Conservation (phyloP, 2,113 vertebrate genomes). For the Neodon shergylaensis region DNA sequence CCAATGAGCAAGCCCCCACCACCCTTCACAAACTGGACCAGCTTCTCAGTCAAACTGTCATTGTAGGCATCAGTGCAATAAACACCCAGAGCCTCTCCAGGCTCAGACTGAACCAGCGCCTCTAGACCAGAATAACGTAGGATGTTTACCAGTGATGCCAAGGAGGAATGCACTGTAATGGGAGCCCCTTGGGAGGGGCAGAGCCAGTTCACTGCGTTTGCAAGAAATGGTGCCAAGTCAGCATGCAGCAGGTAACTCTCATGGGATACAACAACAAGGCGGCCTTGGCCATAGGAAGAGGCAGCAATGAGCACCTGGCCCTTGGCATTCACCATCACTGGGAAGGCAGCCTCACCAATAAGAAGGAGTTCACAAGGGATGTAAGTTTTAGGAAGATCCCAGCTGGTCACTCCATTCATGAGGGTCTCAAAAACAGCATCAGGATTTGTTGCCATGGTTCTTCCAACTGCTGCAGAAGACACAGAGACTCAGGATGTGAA, state of each 20-base stretch:
- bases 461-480: neutral
- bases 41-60: neutral
- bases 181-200: neutral
- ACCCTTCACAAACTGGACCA: constrained; percentile 76
- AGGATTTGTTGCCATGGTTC: constrained; percentile 37
- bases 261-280: constrained; percentile 87
- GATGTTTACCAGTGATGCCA: constrained; percentile 80
- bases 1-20: constrained; percentile 81
- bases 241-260: constrained; percentile 82
- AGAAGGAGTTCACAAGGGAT: constrained; percentile 74
- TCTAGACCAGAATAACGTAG: constrained; percentile 63
- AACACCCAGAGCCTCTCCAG: constrained; percentile 73
- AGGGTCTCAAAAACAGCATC: constrained; percentile 62
- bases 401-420: constrained; percentile 68
- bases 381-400: constrained; percentile 45
- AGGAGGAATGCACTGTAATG: constrained; percentile 81
- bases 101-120: constrained; percentile 28
- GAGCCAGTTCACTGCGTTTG: constrained; percentile 87
- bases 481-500: neutral
- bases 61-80: constrained; percentile 75
- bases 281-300: constrained; percentile 84
- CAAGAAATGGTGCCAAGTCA: constrained; percentile 81
- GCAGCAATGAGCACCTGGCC: constrained; percentile 81
- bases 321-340: constrained; percentile 73
- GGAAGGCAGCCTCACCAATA: constrained; percentile 71